Conservation (phyloP, 2,888 invertebrate genomes). For the Quadriops clusia region DNA sequence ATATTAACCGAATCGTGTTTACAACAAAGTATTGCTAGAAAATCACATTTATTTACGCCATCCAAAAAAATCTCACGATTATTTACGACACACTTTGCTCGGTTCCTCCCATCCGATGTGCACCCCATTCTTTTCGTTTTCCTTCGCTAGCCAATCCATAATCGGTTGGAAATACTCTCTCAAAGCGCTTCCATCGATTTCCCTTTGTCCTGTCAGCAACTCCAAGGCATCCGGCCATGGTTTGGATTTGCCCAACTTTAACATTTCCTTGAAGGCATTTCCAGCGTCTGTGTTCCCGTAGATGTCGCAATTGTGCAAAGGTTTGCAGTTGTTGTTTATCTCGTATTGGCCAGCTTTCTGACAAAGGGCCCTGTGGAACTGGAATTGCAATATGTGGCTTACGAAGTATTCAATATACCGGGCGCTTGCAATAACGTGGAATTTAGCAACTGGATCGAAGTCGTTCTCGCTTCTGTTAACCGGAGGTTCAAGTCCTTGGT, state of each 20-base stretch:
- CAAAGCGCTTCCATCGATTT: constrained; percentile 64
- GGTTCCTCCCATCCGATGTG: constrained; percentile 49
- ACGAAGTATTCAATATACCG: constrained; percentile 63
- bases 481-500: constrained; percentile 31
- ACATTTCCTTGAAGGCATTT: constrained; percentile 53
- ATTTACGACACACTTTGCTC: no score
- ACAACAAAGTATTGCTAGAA: no score
- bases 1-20: no score
- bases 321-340: constrained; percentile 50
- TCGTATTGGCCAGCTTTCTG: constrained; percentile 69
- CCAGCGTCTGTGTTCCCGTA: constrained; percentile 71
- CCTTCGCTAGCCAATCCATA: constrained; percentile 58
- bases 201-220: constrained; percentile 60
- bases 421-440: constrained; percentile 44
- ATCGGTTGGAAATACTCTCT: constrained; percentile 73
- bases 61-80: no score
- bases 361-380: constrained; percentile 68
- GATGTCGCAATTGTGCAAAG: constrained; percentile 77
- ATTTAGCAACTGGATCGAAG: constrained; percentile 39
- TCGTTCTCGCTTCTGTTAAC: constrained; percentile 32
- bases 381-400: constrained; percentile 72
- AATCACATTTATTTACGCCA: no score
- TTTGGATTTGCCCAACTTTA: constrained; percentile 58
- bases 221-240: constrained; percentile 83
- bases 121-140: constrained; percentile 58